Conservation (phyloP, 2,797 vertebrate species). For the Paedocypris micromegethes region DNA sequence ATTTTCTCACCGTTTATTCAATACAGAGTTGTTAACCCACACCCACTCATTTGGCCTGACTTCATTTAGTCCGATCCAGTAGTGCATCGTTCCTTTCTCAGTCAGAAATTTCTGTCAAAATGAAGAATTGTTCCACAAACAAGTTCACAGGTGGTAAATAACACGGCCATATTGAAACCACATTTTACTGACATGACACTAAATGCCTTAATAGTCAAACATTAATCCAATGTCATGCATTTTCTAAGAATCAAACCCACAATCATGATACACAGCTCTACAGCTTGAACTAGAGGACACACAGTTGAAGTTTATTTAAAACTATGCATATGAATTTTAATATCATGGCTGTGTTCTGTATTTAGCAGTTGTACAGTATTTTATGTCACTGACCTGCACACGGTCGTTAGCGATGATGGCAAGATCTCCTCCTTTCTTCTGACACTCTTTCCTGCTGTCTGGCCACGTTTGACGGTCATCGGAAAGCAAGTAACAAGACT, state of each 20-base stretch:
- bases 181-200: no score
- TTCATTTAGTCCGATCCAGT: constrained; percentile 65
- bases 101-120: constrained; percentile 57
- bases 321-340: background rate
- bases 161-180: no score
- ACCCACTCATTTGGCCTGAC: constrained; percentile 42
- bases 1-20: constrained; percentile 50
- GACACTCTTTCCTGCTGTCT: constrained; percentile 54
- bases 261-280: no score
- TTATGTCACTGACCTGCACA: constrained; percentile 56
- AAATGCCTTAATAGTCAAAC: background rate
- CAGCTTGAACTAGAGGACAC: no score
- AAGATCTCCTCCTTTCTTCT: constrained; percentile 55
- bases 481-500: constrained; percentile 61
- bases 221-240: no score
- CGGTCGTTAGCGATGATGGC: constrained; percentile 47
- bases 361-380: no score
- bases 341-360: no score
- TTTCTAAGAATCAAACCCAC: no score
- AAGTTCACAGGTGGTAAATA: no score
- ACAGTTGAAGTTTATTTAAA: no score
- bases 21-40: constrained; percentile 56
- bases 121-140: constrained; percentile 1
- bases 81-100: constrained; percentile 37
- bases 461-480: constrained; percentile 53